Base-by-base conservation (phyloP, 2,797 vertebrate genomes). In the Takifugu rubripes region DNA sequence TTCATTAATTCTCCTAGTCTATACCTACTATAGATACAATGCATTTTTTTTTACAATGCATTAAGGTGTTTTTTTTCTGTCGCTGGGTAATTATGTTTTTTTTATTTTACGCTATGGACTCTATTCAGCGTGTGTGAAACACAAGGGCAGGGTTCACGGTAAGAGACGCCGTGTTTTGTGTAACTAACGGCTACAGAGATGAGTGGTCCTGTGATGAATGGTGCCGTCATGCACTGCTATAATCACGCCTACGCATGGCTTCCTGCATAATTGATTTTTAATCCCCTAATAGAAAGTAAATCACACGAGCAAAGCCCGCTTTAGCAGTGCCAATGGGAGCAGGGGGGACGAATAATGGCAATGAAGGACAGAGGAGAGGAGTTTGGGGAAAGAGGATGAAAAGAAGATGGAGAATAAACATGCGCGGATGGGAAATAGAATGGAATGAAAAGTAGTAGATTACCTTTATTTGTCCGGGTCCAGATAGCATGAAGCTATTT, bases 211-310 rank as follows among this genome's bases (percentile, higher is more conserved):
- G 82, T 92, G 89, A 91, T 91, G 89, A 91, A 91, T 91, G 88
- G 87, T 56, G 85, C 79, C 81, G 80, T 90, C 88, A 86, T 87
- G 87, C 79, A 58, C 82, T 69, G 85, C 86, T 86, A 86, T 90
- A 90, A 92, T 91, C 91, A 91, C 84, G 74, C 90, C 90, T 84
- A 91, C 81, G 87, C 89, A 87, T 90, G 89, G 88, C 89, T 90
- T 90, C 88, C 89, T 89, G 87, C 88, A 90, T 92, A 92, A 91
- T 91, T 91, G 90, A 92, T 91, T 92, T 92, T 92, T 92, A 93
- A 92, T 92, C 88, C 88, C 78, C 89, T 89, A 91, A 92, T 92
- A 91, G 87, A 91, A 91, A 91, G 89, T 90, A 91, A 93, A 92
- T 90, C 89, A 84, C 86, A 89, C 79, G 81, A 83, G 88, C 82